A percentile compares a stretch with the other conserved stretches of the same genome.
Conservation (phyloP, 2,113 vertebrate genomes). For the Chaetorhynchus papuensis region DNA sequence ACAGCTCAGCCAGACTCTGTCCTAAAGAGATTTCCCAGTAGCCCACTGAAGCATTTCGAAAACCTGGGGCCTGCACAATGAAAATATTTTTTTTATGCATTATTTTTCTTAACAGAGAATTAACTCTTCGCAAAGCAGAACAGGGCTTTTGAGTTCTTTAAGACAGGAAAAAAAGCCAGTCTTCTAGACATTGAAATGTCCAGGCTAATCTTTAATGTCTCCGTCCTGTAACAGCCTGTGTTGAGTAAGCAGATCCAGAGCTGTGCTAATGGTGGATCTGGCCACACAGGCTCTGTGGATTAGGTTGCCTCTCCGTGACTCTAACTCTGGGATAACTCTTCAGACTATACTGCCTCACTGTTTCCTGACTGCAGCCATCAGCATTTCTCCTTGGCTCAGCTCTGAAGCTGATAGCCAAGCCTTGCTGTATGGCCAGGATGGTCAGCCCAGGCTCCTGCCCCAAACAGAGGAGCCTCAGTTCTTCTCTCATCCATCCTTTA, state of each 20-base stretch:
- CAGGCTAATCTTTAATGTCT: neutral
- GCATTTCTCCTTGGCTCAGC: neutral
- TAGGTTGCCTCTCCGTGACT: neutral
- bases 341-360: neutral
- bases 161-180: fast-evolving
- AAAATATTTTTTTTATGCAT: neutral
- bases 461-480: neutral
- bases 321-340: neutral
- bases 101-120: neutral
- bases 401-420: neutral
- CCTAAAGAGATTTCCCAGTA: constrained; percentile 22
- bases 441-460: neutral
- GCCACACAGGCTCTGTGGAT: neutral
- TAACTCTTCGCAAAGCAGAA: neutral
- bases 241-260: neutral
- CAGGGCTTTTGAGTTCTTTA: neutral
- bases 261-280: neutral
- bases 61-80: neutral
- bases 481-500: neutral
- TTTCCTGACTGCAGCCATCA: neutral
- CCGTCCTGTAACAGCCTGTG: neutral
- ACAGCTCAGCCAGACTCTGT: constrained; percentile 23
- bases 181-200: neutral
- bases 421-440: neutral
- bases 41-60: neutral